These are phyloP conservation scores for Proales similis DNA, from an alignment of 1,140 invertebrate genomes.

Conservation along the genomic window DNA sequence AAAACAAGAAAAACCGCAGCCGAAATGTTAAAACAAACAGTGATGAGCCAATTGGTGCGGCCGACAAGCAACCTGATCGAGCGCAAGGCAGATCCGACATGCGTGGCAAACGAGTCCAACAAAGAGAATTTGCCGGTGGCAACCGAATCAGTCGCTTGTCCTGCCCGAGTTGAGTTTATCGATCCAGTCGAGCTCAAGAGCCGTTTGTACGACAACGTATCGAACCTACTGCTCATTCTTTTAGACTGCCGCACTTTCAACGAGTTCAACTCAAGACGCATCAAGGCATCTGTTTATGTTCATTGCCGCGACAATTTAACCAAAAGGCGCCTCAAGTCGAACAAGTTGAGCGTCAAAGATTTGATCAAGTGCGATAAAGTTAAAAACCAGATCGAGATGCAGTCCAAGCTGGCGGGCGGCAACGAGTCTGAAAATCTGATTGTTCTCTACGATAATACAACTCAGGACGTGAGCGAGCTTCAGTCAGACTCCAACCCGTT, in stretches of 20 bases:
- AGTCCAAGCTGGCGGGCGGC: not conserved
- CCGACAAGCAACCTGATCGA: too few relatives aligned
- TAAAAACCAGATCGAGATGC: conserved; percentile 1
- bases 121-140: too few relatives aligned
- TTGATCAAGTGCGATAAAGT: conserved; percentile 31
- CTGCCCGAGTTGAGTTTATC: too few relatives aligned
- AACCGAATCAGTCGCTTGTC: too few relatives aligned
- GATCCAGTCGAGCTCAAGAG: conserved; percentile 1
- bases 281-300: conserved; percentile 20
- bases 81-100: too few relatives aligned
- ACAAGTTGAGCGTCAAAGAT: conserved; percentile 20
- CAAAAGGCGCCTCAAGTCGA: conserved; percentile 15
- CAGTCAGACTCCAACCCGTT: conserved; percentile 20
- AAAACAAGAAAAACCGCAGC: too few relatives aligned
- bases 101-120: too few relatives aligned
- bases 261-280: conserved; percentile 12
- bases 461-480: conserved; percentile 12
- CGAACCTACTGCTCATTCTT: not conserved
- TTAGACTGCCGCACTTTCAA: conserved; percentile 11
- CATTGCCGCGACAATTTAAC: conserved; percentile 22
- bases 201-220: not conserved
- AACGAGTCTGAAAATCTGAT: conserved; percentile 3
- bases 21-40: too few relatives aligned
- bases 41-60: too few relatives aligned
- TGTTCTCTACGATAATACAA: conserved; percentile 35